phyloP scores from a whole-genome alignment of 2,797 vertebrate genomes.

The Diceros bicornis region DNA sequence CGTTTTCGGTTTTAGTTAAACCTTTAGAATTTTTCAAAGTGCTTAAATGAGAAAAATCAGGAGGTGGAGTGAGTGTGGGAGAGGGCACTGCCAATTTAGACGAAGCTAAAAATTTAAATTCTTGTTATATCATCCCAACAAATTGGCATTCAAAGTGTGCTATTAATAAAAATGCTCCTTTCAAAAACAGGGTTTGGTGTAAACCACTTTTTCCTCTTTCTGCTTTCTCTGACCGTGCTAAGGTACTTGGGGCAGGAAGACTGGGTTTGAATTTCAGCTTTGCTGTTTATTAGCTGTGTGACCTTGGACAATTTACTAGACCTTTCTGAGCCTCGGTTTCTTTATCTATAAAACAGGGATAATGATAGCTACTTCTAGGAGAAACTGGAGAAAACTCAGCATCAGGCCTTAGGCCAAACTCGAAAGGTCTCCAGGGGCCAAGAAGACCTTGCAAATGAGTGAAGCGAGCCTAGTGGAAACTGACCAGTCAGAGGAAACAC shows the following conservation, averaged over 20 bases:
- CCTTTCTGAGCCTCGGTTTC: constrained; percentile 8
- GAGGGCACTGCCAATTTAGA: background rate
- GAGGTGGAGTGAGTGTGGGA: constrained; percentile 61
- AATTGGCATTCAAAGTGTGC: constrained; percentile 21
- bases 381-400: background rate
- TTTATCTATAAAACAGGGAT: background rate
- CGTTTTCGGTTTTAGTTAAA: constrained; percentile 66
- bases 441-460: background rate
- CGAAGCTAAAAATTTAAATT: constrained; percentile 53
- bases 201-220: background rate
- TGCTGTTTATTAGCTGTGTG: constrained; percentile 4
- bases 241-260: background rate
- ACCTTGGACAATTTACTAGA: background rate
- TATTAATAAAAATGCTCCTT: constrained; percentile 60
- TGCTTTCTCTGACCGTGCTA: rapidly evolving
- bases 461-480: background rate
- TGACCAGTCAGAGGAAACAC: background rate
- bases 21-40: constrained; percentile 65
- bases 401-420: background rate
- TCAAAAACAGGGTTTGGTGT: background rate
- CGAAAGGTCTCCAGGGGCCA: background rate
- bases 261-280: background rate
- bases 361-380: background rate
- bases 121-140: constrained; percentile 3
- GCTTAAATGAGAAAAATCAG: constrained; percentile 56